Conservation (phyloP, 2,888 invertebrate species). For the Drosophila dives region DNA sequence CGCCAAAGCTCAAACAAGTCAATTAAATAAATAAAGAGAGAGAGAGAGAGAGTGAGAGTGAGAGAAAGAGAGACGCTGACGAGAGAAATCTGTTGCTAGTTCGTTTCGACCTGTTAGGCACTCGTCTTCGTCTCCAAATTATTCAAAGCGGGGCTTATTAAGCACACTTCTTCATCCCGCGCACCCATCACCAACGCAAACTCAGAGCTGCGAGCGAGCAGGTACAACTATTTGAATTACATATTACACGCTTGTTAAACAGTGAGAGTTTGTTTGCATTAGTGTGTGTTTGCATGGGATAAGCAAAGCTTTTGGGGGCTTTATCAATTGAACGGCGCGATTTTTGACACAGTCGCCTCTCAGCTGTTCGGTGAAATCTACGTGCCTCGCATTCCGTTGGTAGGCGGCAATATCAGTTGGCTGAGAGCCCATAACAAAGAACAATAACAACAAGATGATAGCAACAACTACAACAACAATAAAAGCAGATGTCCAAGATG, state of each 20-base stretch:
- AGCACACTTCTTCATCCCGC: background rate
- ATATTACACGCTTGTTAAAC: background rate
- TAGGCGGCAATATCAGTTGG: conserved; percentile 4
- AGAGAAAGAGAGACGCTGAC: background rate
- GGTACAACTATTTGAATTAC: conserved; percentile 19
- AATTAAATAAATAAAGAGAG: background rate
- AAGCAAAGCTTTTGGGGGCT: conserved; percentile 55
- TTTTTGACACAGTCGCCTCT: conserved; percentile 31
- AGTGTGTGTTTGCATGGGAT: conserved; percentile 17
- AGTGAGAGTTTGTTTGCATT: background rate
- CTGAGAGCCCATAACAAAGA: conserved; percentile 2
- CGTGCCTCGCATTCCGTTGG: conserved; percentile 22
- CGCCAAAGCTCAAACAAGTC: conserved; percentile 22
- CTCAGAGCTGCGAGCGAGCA: conserved; percentile 2
- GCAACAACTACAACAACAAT: conserved; percentile 14
- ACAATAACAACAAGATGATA: conserved; percentile 13
- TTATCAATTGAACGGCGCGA: conserved; percentile 64
- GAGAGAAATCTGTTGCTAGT: background rate
- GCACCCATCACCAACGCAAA: background rate
- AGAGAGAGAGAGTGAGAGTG: background rate
- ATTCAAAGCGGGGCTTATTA: conserved; percentile 28
- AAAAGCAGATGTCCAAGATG: conserved; percentile 17
- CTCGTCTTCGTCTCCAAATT: background rate
- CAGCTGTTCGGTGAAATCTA: conserved; percentile 39
- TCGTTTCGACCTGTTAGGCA: background rate